Conservation (phyloP, 1,140 invertebrate genomes). For the Drosophila chauvacae region DNA sequence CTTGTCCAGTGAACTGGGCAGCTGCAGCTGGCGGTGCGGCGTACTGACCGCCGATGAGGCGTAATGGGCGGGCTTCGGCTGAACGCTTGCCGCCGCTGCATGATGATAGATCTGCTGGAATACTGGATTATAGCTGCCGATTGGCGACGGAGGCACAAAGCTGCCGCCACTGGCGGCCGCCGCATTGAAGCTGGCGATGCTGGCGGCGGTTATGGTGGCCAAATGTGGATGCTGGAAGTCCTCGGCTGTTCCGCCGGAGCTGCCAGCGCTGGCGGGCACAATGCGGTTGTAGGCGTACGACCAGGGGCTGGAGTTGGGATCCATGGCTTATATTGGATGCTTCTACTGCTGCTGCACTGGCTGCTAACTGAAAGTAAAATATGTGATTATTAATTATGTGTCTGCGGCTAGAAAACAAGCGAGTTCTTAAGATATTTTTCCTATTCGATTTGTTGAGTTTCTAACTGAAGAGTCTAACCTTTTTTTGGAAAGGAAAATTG, state of each 20-base stretch:
- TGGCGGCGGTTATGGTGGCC: conserved; percentile 75
- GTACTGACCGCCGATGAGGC: conserved; percentile 79
- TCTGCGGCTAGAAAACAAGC: not conserved
- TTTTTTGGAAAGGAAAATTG: not conserved
- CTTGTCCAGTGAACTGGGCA: conserved; percentile 78
- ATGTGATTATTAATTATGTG: not conserved
- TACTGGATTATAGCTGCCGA: conserved; percentile 83
- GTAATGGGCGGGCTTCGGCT: conserved; percentile 82
- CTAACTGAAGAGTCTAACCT: not conserved
- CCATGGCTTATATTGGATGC: conserved; percentile 54
- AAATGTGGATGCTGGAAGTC: conserved; percentile 82
- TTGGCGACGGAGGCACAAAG: conserved; percentile 81
- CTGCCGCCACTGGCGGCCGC: conserved; percentile 79
- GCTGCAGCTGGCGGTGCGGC: conserved; percentile 76
- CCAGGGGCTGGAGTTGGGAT: conserved; percentile 83
- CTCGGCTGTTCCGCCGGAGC: conserved; percentile 69
- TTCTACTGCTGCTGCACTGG: conserved; percentile 41
- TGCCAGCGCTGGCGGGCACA: conserved; percentile 73
- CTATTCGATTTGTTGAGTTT: too few relatives aligned
- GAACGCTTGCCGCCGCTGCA: conserved; percentile 79
- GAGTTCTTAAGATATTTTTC: too few relatives aligned
- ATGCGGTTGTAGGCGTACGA: conserved; percentile 83
- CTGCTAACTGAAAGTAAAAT: conserved; percentile 36
- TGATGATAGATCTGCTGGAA: conserved; percentile 84
- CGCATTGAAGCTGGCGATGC: conserved; percentile 80